Evolutionary conservation across 2,797 vertebrate species (phyloP), one percentile per base, ranked within the genome.

Genomic region (Artibeus jamaicensis): DNA sequence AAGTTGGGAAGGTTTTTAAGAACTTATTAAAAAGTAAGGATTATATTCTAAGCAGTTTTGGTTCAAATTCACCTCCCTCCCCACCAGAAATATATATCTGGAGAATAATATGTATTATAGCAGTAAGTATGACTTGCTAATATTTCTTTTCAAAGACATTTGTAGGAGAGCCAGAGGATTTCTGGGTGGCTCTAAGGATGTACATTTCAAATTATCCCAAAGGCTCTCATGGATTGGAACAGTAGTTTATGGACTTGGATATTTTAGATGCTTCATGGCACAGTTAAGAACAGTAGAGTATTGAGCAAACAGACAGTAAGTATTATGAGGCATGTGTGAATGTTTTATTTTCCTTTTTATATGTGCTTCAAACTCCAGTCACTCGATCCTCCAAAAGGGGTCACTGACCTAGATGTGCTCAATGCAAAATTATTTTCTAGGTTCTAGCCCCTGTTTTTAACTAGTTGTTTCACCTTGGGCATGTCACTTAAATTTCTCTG

Each of bases 121-220:
- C 32, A 29, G 22, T 68, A 16, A 21, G 29, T 34, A 9, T 44
- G 34, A 68, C 34, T 44, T 68, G 18, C 50, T 57, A 34, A 32
- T 71, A 68, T 76, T 62, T 93, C 48, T 90, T 74, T 87, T 87
- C 87, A 79, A 67, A 83, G 55, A 62, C 42, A 50, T 92, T 88
- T 70, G 18, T 76, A 42, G 26, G 68, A 90, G 48, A 37, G 37
- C 29, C 26, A n/a, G 39, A 65, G 70, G 42, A 68, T 91, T 32
- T 82, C 34, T 71, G 21, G 16, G 22, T 77, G 37, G 26, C n/a
- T 88, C 37, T 77, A 46, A 83, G 83, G 29, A n/a, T 76, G 15
- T 79, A 34, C 42, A 15, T 70, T 59, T 70, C 67, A 55, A 50
- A 50, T 83, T 24, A 32, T 39, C 42, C 42, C 84, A 44, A 67